phyloP scores from a whole-genome alignment of 1,140 invertebrate species.

The Lucilia cuprina region DNA sequence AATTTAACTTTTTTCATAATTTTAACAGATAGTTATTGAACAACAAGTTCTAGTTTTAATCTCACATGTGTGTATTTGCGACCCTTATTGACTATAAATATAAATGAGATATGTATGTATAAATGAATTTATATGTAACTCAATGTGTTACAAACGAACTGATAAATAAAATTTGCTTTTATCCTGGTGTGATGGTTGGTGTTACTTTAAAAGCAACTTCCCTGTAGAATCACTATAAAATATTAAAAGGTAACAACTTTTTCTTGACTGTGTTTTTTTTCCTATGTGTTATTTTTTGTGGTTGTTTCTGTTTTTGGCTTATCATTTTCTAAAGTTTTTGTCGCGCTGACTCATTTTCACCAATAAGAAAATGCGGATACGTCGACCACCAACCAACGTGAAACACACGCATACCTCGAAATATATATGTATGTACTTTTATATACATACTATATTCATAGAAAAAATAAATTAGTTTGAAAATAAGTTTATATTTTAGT shows the following conservation, averaged over 20 bases:
- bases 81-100: too few relatives aligned
- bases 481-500: slow-evolving; percentile 32
- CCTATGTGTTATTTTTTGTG: neutral
- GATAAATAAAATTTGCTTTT: neutral
- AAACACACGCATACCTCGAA: neutral
- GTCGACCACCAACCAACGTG: neutral
- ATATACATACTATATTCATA: neutral
- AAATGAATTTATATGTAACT: too few relatives aligned
- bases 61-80: too few relatives aligned
- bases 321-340: slow-evolving; percentile 25
- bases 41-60: too few relatives aligned
- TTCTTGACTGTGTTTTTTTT: neutral
- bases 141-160: neutral
- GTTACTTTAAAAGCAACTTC: neutral
- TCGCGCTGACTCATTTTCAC: slow-evolving; percentile 22
- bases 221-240: slow-evolving; percentile 27
- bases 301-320: slow-evolving; percentile 16
- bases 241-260: slow-evolving; percentile 25
- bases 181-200: neutral
- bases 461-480: slow-evolving; percentile 30
- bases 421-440: too few relatives aligned
- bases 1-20: too few relatives aligned
- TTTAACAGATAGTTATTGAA: too few relatives aligned
- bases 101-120: too few relatives aligned
- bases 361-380: neutral